These are phyloP conservation scores for Bolinopsis microptera DNA, from an alignment of 37 sponge, comb jelly and placozoan genomes.

Conservation along the genomic window DNA sequence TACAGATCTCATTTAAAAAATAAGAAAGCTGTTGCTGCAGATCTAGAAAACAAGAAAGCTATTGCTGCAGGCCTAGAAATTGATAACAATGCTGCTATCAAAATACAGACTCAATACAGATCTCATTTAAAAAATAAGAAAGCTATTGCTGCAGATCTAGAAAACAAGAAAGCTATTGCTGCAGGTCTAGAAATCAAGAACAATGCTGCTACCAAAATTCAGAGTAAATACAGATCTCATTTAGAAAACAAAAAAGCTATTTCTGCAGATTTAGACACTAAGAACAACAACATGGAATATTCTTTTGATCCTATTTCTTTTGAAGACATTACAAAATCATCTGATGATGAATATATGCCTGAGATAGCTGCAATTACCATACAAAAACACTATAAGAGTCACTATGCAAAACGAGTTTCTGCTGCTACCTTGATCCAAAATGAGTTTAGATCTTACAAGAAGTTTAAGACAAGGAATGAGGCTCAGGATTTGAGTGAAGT, in stretches of 20 bases:
- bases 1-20: neutral
- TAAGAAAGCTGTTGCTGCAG: too few relatives aligned
- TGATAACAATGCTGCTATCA: neutral
- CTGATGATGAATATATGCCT: neutral
- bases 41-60: too few relatives aligned
- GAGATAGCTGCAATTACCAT: conserved; percentile 41
- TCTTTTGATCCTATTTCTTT: neutral
- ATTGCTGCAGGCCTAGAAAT: too few relatives aligned
- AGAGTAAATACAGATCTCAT: too few relatives aligned
- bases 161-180: too few relatives aligned
- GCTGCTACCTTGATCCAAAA: conserved; percentile 14
- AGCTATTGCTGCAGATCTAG: neutral
- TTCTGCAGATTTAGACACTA: neutral
- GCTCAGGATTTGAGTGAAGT: too few relatives aligned
- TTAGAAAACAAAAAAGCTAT: too few relatives aligned
- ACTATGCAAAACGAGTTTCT: neutral
- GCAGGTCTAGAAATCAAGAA: too few relatives aligned
- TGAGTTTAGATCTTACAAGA: neutral
- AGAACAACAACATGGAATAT: neutral
- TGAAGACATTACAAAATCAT: neutral
- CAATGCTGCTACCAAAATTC: too few relatives aligned
- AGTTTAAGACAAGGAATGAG: too few relatives aligned
- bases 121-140: neutral
- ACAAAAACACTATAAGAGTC: neutral
- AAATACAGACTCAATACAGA: neutral